Base-by-base conservation (phyloP, 2,113 vertebrate species). In the Gymnorhina tibicen region DNA sequence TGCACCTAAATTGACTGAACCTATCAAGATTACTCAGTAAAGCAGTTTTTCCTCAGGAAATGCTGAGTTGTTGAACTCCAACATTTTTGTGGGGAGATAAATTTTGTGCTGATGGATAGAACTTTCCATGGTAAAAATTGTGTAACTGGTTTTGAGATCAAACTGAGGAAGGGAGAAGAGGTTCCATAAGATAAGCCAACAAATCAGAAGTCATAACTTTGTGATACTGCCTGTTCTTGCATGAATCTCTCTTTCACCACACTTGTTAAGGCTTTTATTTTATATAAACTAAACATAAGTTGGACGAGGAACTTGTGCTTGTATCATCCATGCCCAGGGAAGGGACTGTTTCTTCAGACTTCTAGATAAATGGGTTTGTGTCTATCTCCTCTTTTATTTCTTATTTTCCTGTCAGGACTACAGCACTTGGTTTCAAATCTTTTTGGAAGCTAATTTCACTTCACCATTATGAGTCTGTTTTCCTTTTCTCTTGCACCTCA, bases 401-500 rank as follows among this genome's bases (percentile, higher is more conserved):
- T 18, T 50, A 44, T 74, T 76, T 90, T 79, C 55, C 27, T 62
- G 10, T 73, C 86, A 76, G n/a, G 21, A 58, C 66, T 73, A 39
- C 44, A 72, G 11, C 20, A n/a, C n/a, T 87, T 62, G 30, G 26
- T 89, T 89, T 96, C 83, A 94, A 50, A 74, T 56, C 28, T 69
- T 53, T 74, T 28, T 91, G 67, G 50, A 58, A 89, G 37, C 79
- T 83, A 49, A 63, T 85, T 85, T 91, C 67, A 50, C 42, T 80
- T 94, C 10, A 9, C 41, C 6, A 1, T 66, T 89, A 30, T 14
- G 26, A 13, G 24, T 66, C 70, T 87, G 30, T 76, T 93, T 85
- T 87, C 30, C 63, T 95, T 94, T 85, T 58, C 83, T 74, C 64
- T 91, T 75, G 30, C 89, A 84, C 80, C 46, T 91, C 87, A 69